Evolutionary conservation across 2,888 invertebrate species (phyloP).

Genomic region (Paralinhomoeus sp.): DNA sequence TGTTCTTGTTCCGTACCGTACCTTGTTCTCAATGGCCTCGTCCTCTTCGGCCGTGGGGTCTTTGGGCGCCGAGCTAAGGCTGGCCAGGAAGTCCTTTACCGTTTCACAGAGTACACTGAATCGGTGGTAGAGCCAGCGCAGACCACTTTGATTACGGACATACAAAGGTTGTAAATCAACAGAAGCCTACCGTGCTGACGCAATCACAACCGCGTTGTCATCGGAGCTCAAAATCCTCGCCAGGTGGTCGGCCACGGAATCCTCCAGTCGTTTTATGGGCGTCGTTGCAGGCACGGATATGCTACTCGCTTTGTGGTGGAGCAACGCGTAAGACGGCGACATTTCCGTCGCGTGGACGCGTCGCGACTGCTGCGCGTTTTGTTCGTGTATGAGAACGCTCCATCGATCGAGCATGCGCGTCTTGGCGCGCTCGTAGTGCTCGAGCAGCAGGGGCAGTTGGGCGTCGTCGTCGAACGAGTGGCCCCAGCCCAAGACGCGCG

Average conservation of each 20-base stretch:
- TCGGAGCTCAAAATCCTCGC: background rate
- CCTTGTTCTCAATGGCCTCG: too few relatives aligned
- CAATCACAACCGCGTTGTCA: background rate
- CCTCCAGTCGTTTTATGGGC: background rate
- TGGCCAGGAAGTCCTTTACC: constrained; percentile 46
- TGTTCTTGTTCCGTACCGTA: too few relatives aligned
- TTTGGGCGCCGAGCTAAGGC: constrained; percentile 30
- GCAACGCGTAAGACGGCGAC: too few relatives aligned
- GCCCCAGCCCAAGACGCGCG: constrained; percentile 85
- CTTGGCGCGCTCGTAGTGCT: constrained; percentile 82
- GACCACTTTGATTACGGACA: background rate
- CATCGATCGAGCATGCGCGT: constrained; percentile 86
- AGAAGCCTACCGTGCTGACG: background rate
- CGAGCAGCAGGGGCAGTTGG: constrained; percentile 65
- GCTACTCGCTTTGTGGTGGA: too few relatives aligned
- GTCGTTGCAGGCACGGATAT: background rate
- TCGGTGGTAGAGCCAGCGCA: background rate
- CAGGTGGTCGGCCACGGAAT: background rate
- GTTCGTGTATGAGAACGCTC: too few relatives aligned
- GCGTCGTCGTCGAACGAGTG: constrained; percentile 84
- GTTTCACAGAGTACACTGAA: constrained; percentile 43
- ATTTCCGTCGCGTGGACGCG: too few relatives aligned
- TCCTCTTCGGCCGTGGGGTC: too few relatives aligned
- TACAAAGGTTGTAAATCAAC: background rate
- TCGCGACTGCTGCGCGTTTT: too few relatives aligned